A percentile compares a stretch with the other conserved stretches of the same genome.
These are phyloP conservation scores for Oligia strigilis DNA, from an alignment of 2,888 invertebrate genomes.

Conservation along the genomic window DNA sequence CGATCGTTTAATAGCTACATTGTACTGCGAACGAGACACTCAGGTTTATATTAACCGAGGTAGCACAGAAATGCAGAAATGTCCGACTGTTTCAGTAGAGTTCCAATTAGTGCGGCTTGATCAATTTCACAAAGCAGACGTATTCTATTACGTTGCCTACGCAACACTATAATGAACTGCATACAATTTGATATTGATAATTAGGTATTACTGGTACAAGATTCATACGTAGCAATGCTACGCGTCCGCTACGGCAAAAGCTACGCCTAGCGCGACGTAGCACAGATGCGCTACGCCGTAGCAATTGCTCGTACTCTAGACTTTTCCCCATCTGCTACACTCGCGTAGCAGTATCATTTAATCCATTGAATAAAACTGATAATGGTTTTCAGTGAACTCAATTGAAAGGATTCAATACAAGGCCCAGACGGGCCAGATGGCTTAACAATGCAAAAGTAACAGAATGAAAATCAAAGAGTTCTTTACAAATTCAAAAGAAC, in stretches of 20 bases:
- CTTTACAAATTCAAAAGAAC: conserved; percentile 51
- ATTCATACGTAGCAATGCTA: conserved; percentile 20
- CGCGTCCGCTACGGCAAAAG: conserved; percentile 30
- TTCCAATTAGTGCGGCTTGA: conserved; percentile 18
- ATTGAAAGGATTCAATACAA: conserved; percentile 33
- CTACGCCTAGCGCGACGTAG: conserved; percentile 25
- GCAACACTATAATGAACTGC: background rate
- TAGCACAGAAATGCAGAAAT: conserved; percentile 9
- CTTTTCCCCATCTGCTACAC: background rate
- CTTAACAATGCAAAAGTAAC: conserved; percentile 50
- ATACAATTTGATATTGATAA: background rate
- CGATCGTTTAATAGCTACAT: conserved; percentile 25
- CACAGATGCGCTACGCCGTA: conserved; percentile 47
- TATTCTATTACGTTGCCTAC: background rate
- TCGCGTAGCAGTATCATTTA: conserved; percentile 22
- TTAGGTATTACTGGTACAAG: background rate
- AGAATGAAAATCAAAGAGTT: conserved; percentile 41
- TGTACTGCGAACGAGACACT: conserved; percentile 24
- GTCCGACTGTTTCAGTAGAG: background rate
- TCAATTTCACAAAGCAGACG: background rate
- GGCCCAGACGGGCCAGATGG: background rate
- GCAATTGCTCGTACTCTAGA: conserved; percentile 6
- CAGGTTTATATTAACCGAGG: conserved; percentile 4
- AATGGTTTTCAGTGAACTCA: conserved; percentile 33
- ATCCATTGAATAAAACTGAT: conserved; percentile 35